Evolutionary conservation across 2,113 vertebrate genomes (phyloP).

Genomic region (Nesoenas mayeri): DNA sequence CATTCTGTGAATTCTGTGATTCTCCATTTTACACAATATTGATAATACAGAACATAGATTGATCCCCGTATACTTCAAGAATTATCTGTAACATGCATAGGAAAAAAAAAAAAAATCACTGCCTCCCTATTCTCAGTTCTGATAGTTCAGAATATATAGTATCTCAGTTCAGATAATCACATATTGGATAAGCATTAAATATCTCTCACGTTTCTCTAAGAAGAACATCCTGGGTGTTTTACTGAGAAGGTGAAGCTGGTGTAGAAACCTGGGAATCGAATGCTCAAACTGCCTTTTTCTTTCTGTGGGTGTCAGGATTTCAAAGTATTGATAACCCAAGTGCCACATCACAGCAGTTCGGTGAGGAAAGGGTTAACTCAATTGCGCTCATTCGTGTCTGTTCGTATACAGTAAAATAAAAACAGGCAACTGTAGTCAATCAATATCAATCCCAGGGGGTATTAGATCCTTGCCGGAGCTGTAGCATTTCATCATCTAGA

Average conservation of each 20-base stretch:
- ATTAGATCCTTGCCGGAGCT: constrained; percentile 9
- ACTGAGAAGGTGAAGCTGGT: background rate
- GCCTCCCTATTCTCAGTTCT: background rate
- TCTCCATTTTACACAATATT: background rate
- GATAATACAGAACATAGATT: fast-evolving
- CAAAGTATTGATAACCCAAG: background rate
- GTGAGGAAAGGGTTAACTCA: constrained; percentile 27
- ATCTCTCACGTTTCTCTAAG: background rate
- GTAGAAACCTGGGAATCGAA: background rate
- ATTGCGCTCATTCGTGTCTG: background rate
- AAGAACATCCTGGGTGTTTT: background rate
- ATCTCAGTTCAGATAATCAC: no score
- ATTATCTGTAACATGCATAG: background rate
- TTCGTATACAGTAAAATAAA: constrained; percentile 45
- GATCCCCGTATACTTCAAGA: background rate
- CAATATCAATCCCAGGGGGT: constrained; percentile 20
- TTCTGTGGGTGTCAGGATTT: background rate
- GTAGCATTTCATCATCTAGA: constrained; percentile 39
- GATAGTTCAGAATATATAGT: no score
- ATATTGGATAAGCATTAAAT: background rate
- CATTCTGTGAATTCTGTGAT: no score
- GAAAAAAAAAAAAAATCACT: background rate
- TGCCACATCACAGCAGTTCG: background rate
- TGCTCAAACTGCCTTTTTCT: background rate
- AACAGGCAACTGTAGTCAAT: constrained; percentile 49